Evolutionary conservation across 2,888 invertebrate genomes (phyloP), one percentile per base, ranked within the genome.

Genomic region (Taphrorychus bicolor): DNA sequence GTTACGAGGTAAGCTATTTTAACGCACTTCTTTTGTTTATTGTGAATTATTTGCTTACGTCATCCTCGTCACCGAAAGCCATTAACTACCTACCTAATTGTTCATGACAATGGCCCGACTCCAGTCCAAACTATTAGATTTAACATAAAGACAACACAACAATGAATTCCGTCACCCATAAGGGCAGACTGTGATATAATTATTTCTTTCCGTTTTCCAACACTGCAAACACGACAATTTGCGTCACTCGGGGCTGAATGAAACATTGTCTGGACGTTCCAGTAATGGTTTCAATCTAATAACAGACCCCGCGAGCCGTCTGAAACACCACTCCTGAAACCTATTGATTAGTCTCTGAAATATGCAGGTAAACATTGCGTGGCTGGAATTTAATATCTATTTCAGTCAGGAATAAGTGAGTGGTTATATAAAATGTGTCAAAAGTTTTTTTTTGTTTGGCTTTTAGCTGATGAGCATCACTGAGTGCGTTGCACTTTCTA

Each of bases 1-100:
- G 78, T 5, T 80, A 80, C 76, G 78, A 79, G 78, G 80, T 80
- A 78, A 18, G 16, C 5, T 18, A 45, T 45, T 45, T n/a, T n/a
- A n/a, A 45, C 17, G 16, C 14, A 45, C 23, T 19, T 14, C 21
- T n/a, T 23, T 61, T n/a, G 32, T 61, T 54, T 18, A 14, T 21
- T 41, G 14, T 2, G 45, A n/a, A n/a, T n/a, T n/a, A n/a, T n/a
- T n/a, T n/a, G n/a, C n/a, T n/a, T 7, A 32, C 18, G 18, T 17
- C 18, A 51, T 21, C 7, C 14, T 45, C 18, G 3, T 17, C 45
- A 17, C 5, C 9, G 18, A 45, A 45, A 7, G 9, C 45, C 32
- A 32, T 32, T 32, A 19, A 51, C 21, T 18, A 5, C 18, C 17
- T 16, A 5, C 16, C 18, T 7, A 51, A 51, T 21, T 18, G 18